Evolutionary conservation across 37 sponge, comb jelly and placozoan species (phyloP), one percentile per base, ranked within the genome.

Genomic region (Beroe forskalii): DNA sequence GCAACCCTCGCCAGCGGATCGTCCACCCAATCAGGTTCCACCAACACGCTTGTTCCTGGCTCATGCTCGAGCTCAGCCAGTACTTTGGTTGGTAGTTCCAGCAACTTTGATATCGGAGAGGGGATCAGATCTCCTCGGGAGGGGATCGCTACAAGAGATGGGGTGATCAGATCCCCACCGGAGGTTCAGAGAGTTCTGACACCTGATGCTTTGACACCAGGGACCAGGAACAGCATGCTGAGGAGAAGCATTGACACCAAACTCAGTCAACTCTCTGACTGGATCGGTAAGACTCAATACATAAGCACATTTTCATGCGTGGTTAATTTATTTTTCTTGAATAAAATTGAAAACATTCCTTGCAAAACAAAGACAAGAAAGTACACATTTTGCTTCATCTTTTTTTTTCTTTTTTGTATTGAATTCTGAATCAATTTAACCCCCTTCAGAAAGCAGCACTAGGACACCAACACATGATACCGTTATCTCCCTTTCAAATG

Each of bases 281-380:
- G 72, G 72, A 69, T 69, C 2, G 72, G 72, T 69, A 69, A 69
- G 37, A 28, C n/a, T n/a, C n/a, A n/a, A n/a, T n/a, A n/a, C n/a
- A n/a, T n/a, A n/a, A n/a, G n/a, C n/a, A n/a, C n/a, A n/a, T n/a
- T n/a, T n/a, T n/a, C n/a, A n/a, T n/a, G n/a, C n/a, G n/a, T n/a
- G n/a, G n/a, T n/a, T n/a, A n/a, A n/a, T n/a, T n/a, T n/a, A n/a
- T n/a, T n/a, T n/a, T n/a, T n/a, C n/a, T n/a, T n/a, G n/a, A n/a
- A n/a, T n/a, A n/a, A n/a, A n/a, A n/a, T n/a, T n/a, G n/a, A n/a
- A n/a, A n/a, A n/a, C n/a, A n/a, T n/a, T n/a, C n/a, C n/a, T n/a
- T n/a, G n/a, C n/a, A n/a, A n/a, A n/a, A n/a, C n/a, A n/a, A n/a
- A n/a, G n/a, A n/a, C n/a, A n/a, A n/a, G n/a, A n/a, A n/a, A n/a